Conservation (phyloP, 2,113 vertebrate species). For the Phaetusa simplex region DNA sequence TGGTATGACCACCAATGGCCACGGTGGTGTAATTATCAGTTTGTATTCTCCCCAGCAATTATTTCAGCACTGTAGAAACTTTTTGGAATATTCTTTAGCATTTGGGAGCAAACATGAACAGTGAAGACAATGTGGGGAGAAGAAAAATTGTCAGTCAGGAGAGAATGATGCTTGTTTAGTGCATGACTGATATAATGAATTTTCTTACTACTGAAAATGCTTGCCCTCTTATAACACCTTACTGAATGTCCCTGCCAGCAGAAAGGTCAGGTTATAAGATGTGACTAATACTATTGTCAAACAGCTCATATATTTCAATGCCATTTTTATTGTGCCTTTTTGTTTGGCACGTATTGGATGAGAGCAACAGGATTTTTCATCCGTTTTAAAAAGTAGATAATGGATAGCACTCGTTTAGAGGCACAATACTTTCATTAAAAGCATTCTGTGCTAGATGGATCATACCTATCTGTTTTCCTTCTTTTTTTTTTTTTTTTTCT, state of each 20-base stretch:
- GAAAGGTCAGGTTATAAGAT: conserved; percentile 67
- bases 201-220: conserved; percentile 59
- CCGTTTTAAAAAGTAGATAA: conserved; percentile 34
- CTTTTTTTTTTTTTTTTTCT: neutral
- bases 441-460: conserved; percentile 33
- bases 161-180: neutral
- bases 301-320: conserved; percentile 61
- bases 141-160: conserved; percentile 4
- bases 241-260: conserved; percentile 39
- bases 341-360: conserved; percentile 45
- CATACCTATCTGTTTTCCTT: conserved; percentile 21
- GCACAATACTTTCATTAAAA: conserved; percentile 62
- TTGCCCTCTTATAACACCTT: conserved; percentile 51
- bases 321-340: conserved; percentile 51
- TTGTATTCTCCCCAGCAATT: neutral
- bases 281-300: conserved; percentile 61
- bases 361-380: conserved; percentile 63
- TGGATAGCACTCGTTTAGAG: conserved; percentile 45
- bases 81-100: neutral
- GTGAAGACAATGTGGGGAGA: neutral
- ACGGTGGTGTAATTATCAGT: neutral
- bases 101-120: neutral
- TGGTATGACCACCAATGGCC: neutral
- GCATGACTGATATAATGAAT: conserved; percentile 43
- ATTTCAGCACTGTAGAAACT: neutral